Conservation (phyloP, 2,888 invertebrate species). For the Ptilodon capucinus region DNA sequence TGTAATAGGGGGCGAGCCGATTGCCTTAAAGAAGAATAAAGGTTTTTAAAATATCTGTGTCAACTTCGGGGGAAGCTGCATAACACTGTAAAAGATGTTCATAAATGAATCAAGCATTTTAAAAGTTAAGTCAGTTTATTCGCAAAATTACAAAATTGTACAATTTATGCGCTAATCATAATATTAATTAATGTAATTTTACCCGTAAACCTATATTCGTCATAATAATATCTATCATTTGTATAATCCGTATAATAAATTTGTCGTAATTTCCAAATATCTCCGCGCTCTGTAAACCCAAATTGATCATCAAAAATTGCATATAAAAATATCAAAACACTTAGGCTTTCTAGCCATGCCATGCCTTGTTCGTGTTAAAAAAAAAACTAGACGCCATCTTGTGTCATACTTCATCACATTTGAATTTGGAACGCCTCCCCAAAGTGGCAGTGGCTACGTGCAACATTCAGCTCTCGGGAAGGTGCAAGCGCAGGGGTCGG, state of each 20-base stretch:
- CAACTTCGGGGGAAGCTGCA: not conserved
- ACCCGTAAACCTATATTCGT: slow-evolving; percentile 29
- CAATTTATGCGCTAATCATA: slow-evolving; percentile 21
- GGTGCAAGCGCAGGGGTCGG: slow-evolving; percentile 69
- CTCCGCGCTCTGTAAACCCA: not conserved
- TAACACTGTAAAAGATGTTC: not conserved
- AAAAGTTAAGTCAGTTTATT: slow-evolving; percentile 17
- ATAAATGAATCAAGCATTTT: slow-evolving; percentile 13
- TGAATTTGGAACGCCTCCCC: slow-evolving; percentile 49
- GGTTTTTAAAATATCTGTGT: too few species aligned
- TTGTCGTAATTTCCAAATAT: not conserved
- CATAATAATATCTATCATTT: not conserved
- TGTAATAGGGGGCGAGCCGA: too few species aligned
- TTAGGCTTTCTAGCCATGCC: not conserved
- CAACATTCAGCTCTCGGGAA: slow-evolving; percentile 71
- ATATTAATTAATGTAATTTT: slow-evolving; percentile 17
- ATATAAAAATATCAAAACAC: not conserved
- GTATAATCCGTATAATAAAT: not conserved
- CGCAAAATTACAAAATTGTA: slow-evolving; percentile 6
- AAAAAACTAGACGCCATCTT: slow-evolving; percentile 11
- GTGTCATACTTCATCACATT: slow-evolving; percentile 32
- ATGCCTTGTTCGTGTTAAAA: not conserved
- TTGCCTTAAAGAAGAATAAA: too few species aligned
- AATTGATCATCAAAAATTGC: not conserved
- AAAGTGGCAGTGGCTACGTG: slow-evolving; percentile 50